phyloP scores from a whole-genome alignment of 2,113 vertebrate species.

The Alligator mississippiensis region DNA sequence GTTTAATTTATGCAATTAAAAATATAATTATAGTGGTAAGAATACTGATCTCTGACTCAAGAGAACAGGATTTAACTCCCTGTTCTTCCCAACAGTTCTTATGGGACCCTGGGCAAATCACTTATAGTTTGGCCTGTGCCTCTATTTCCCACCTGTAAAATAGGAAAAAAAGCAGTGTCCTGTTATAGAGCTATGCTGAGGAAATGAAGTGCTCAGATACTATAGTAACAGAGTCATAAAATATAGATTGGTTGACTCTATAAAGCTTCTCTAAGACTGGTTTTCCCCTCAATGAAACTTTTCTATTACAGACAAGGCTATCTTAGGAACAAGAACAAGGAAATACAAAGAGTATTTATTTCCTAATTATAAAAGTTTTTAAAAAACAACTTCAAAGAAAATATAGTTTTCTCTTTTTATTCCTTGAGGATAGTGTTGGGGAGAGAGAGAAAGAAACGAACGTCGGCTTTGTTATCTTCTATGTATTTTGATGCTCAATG shows the following conservation, averaged over 20 bases:
- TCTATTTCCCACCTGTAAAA: not conserved
- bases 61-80: not conserved
- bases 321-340: not conserved
- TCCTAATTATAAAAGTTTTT: not conserved
- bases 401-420: not conserved
- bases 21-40: not conserved
- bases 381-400: not conserved
- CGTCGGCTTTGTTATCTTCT: not conserved
- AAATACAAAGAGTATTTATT: not conserved
- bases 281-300: not conserved
- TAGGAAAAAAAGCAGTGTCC: too few relatives aligned
- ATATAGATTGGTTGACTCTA: not conserved
- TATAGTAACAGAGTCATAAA: not conserved
- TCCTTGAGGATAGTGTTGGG: not conserved
- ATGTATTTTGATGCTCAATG: not conserved
- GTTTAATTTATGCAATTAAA: not conserved
- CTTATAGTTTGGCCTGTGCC: not conserved
- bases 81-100: not conserved
- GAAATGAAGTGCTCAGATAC: not conserved
- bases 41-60: not conserved
- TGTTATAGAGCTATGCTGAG: rapidly evolving
- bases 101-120: not conserved
- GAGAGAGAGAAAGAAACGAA: not conserved
- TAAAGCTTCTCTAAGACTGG: not conserved
- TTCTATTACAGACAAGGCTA: not conserved